Conservation (phyloP, 2,888 invertebrate genomes). For the Stegana nigrithorax region DNA sequence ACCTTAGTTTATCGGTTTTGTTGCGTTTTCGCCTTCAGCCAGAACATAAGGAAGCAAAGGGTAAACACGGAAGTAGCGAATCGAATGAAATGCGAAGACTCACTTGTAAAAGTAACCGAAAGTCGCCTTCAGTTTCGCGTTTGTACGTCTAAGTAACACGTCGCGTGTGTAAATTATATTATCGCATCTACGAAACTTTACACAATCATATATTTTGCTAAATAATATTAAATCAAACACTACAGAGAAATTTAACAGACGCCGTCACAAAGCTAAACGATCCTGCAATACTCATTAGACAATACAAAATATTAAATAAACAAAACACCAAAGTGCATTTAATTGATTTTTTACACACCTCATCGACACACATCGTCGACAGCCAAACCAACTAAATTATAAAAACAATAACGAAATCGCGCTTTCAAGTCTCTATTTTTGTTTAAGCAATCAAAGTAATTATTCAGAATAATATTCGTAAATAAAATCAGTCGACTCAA, state of each 20-base stretch:
- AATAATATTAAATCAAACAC: constrained; percentile 20
- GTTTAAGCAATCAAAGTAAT: constrained; percentile 21
- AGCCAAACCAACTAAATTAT: constrained; percentile 6
- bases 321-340: constrained; percentile 54
- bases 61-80: constrained; percentile 49
- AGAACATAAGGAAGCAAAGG: constrained; percentile 44
- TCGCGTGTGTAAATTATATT: too few relatives aligned
- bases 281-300: background rate
- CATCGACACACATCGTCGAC: background rate
- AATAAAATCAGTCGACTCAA: background rate
- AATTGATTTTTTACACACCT: constrained; percentile 24
- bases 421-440: background rate
- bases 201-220: constrained; percentile 46
- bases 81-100: constrained; percentile 15
- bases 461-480: background rate
- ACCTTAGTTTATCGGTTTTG: background rate
- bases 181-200: constrained; percentile 27
- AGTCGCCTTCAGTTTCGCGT: constrained; percentile 34
- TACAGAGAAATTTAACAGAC: background rate
- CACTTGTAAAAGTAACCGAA: background rate
- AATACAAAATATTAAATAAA: constrained; percentile 9
- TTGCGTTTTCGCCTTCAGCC: constrained; percentile 5
- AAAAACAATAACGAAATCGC: background rate
- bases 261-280: too few relatives aligned
- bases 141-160: constrained; percentile 42